Conservation (phyloP, 2,113 vertebrate genomes). For the Python bivittatus region DNA sequence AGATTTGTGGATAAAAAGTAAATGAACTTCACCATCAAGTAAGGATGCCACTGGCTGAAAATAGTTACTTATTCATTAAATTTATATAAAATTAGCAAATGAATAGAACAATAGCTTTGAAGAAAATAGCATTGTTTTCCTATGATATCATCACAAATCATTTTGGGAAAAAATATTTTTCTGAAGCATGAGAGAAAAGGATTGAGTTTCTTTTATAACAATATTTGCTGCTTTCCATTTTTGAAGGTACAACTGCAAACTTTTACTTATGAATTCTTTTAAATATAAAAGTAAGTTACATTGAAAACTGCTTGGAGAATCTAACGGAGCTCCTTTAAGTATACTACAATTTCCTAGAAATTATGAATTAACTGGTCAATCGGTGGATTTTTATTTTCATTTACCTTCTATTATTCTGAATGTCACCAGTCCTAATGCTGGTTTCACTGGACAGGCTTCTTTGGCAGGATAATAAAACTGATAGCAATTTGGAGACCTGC, state of each 20-base stretch:
- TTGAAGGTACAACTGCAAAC: neutral
- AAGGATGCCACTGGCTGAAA: neutral
- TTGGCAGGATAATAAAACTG: constrained; percentile 73
- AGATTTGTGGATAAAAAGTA: neutral
- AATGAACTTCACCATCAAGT: neutral
- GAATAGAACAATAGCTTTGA: neutral
- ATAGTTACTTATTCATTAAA: neutral
- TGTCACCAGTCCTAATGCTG: constrained; percentile 56
- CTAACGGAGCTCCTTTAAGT: neutral
- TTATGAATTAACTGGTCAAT: neutral
- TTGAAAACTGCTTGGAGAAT: neutral
- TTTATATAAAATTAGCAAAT: neutral
- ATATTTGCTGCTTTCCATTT: neutral
- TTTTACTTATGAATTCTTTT: neutral
- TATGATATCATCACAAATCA: neutral
- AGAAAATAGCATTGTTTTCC: neutral
- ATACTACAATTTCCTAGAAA: neutral
- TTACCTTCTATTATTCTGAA: constrained; percentile 73
- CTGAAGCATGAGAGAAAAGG: neutral
- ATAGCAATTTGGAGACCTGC: constrained; percentile 73
- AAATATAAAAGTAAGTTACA: neutral
- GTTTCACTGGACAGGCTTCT: constrained; percentile 71
- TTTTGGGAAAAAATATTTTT: neutral
- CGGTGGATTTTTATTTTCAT: neutral
- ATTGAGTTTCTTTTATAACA: neutral